Conservation (phyloP, 2,888 invertebrate species). For the Ommatoiulus sabulosus region DNA sequence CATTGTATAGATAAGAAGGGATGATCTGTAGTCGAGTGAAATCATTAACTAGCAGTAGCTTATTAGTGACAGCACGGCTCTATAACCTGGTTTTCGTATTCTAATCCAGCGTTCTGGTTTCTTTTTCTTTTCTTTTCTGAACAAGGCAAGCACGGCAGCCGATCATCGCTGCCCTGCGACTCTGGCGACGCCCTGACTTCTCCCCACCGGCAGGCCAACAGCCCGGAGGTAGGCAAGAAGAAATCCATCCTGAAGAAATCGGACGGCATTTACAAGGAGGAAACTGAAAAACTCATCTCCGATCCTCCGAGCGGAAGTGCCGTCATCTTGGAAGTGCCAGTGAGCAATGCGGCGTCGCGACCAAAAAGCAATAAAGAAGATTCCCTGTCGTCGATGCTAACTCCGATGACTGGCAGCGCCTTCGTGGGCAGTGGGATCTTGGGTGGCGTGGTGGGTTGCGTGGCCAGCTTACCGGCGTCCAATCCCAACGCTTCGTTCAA, state of each 20-base stretch:
- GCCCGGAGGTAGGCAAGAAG: constrained; percentile 70
- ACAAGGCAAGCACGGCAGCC: constrained; percentile 57
- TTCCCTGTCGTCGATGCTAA: not conserved
- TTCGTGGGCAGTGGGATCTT: constrained; percentile 50
- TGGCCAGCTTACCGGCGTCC: constrained; percentile 24
- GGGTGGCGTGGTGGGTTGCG: constrained; percentile 51
- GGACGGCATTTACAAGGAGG: constrained; percentile 73
- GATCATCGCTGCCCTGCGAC: constrained; percentile 57
- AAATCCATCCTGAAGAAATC: constrained; percentile 84
- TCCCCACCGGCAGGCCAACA: constrained; percentile 62
- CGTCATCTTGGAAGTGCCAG: constrained; percentile 66
- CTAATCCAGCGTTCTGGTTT: not conserved
- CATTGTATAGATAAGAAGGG: too few species aligned
- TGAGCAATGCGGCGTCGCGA: not conserved
- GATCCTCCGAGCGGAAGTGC: constrained; percentile 66
- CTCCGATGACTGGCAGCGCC: constrained; percentile 50
- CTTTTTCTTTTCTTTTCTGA: not conserved
- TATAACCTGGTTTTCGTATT: not conserved
- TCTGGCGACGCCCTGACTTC: constrained; percentile 56
- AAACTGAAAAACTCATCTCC: constrained; percentile 80
- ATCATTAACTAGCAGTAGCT: too few species aligned
- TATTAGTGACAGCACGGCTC: not conserved
- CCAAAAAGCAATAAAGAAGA: not conserved
- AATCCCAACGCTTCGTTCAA: not conserved
- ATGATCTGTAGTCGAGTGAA: too few species aligned